Evolutionary conservation across 2,888 invertebrate species (phyloP).

Genomic region (Anagyrus pseudococci): DNA sequence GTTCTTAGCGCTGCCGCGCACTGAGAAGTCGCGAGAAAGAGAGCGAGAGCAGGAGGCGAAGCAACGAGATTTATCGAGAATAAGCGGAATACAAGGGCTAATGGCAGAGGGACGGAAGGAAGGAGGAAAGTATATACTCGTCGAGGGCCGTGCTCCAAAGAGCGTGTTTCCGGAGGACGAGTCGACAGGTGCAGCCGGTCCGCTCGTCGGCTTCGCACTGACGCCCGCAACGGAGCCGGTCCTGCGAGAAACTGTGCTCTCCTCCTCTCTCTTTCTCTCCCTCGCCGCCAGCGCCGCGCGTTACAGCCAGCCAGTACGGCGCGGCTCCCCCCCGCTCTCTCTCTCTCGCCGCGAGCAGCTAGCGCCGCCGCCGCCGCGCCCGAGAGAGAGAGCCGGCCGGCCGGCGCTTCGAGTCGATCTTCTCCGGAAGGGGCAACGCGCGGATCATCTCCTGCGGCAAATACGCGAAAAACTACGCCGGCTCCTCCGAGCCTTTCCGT

Average conservation of each 20-base stretch:
- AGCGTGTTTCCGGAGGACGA: conserved; percentile 27
- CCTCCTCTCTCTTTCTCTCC: conserved; percentile 23
- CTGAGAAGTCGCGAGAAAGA: no score
- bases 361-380: background rate
- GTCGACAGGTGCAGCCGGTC: conserved; percentile 43
- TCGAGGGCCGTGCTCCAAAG: conserved; percentile 1
- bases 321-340: conserved; percentile 2
- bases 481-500: no score
- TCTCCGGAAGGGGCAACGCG: no score
- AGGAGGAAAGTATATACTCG: conserved; percentile 27
- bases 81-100: no score
- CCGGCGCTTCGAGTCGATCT: no score
- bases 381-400: background rate
- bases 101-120: background rate
- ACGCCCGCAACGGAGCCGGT: conserved; percentile 46
- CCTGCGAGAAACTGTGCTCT: conserved; percentile 49
- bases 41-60: no score
- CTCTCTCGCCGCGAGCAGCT: background rate
- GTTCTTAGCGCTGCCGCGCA: no score
- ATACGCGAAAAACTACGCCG: no score
- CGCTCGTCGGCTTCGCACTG: conserved; percentile 59
- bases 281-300: no score
- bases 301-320: no score
- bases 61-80: no score
- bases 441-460: no score